Conservation (phyloP, 1,140 invertebrate species). For the Drosophila elegans region DNA sequence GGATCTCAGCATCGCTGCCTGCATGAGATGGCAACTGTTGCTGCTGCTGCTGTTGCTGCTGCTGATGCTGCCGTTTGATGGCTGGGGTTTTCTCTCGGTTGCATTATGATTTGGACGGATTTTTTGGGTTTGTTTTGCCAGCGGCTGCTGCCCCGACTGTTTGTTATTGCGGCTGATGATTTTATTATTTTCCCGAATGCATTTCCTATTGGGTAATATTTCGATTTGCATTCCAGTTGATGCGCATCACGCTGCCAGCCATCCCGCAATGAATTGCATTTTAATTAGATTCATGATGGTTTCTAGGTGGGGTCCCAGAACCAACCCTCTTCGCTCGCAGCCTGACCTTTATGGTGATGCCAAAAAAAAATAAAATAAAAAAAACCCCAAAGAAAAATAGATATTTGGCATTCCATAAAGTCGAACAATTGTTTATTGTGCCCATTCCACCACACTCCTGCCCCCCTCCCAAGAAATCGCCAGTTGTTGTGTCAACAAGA, state of each 20-base stretch:
- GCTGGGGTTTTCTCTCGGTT: slow-evolving; percentile 39
- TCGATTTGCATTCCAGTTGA: slow-evolving; percentile 76
- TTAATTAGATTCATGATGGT: slow-evolving; percentile 78
- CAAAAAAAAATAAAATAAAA: slow-evolving; percentile 9
- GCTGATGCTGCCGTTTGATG: slow-evolving; percentile 74
- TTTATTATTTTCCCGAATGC: slow-evolving; percentile 75
- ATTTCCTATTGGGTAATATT: slow-evolving; percentile 80
- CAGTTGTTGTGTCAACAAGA: slow-evolving; percentile 72
- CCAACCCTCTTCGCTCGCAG: slow-evolving; percentile 37
- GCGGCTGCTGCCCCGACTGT: slow-evolving; percentile 39
- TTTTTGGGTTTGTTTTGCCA: slow-evolving; percentile 77
- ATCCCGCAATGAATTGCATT: slow-evolving; percentile 73
- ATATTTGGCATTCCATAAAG: slow-evolving; percentile 58
- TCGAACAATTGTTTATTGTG: slow-evolving; percentile 70
- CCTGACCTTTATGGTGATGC: slow-evolving; percentile 61
- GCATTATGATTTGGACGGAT: slow-evolving; percentile 49
- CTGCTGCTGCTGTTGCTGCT: slow-evolving; percentile 48
- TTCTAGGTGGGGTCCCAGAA: slow-evolving; percentile 71
- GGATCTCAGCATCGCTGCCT: slow-evolving; percentile 62
- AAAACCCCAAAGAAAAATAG: slow-evolving; percentile 1
- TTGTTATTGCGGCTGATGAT: slow-evolving; percentile 74
- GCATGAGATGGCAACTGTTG: slow-evolving; percentile 75
- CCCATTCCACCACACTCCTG: slow-evolving; percentile 25
- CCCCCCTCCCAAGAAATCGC: slow-evolving; percentile 33
- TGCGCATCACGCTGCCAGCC: slow-evolving; percentile 57